Base-by-base conservation (phyloP, 2,113 vertebrate species). In the Hippoglossus stenolepis region DNA sequence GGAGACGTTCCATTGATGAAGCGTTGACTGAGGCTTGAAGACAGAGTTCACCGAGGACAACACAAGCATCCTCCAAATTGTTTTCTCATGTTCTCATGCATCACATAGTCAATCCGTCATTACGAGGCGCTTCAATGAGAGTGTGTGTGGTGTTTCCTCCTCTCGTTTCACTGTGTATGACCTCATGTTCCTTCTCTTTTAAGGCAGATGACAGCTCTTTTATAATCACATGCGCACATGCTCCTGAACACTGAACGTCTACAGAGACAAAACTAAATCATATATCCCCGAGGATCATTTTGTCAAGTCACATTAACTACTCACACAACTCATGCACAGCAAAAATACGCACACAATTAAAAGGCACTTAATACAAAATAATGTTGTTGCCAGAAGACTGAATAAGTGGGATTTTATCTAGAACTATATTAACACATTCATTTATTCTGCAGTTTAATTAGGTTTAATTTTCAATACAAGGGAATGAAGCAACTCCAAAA, bases 301-400 rank as follows among this genome's bases (percentile, higher is more conserved):
- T 65, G 79, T 81, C 83, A 71, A 77, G 81, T 68, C 82, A 68
- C 59, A 86, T 89, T 43, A 85, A 59, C 28, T 23, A 28, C 74
- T 82, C 31, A 62, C 43, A 49, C 24, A 38, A 14, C 47, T 61
- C 38, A 47, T 7, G 71, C 23, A 51, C 58, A 49, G 31, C 38
- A 58, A n/a, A 20, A 51, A 73, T 35, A 0, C 3, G 23, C 3
- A 15, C 2, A 1, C 28, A 60, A 71, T 67, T 54, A 53, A 64
- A 79, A 60, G 0, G 40, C 54, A 31, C 21, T 49, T 17, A 73
- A 73, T 3, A 1, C 13, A 64, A 8, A 54, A 3, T 54, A 20
- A 54, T 54, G 6, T 54, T 54, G 51, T n/a, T n/a, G 8, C 51
- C 51, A 54, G 14, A 54, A 8, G 51, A 67, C 53, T 77, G 28